A percentile compares a stretch with the other conserved stretches of the same genome.
These are phyloP conservation scores for Brassicogethes aeneus DNA, from an alignment of 2,888 invertebrate species.

Conservation along the genomic window DNA sequence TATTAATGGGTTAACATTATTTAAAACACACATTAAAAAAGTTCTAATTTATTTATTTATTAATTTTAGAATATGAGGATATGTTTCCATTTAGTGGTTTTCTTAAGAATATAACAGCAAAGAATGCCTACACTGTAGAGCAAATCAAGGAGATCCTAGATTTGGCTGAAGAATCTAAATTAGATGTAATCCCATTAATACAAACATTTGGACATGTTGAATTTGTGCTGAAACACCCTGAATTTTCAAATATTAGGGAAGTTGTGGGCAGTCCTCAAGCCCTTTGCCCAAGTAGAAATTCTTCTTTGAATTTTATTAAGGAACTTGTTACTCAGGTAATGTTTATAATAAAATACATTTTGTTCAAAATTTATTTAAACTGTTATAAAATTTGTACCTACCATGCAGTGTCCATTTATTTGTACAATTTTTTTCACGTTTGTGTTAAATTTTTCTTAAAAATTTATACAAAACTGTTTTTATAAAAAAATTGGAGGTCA, in stretches of 20 bases:
- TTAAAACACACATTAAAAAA: background rate
- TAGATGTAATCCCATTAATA: constrained; percentile 64
- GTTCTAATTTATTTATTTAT: too few relatives aligned
- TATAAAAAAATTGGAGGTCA: too few relatives aligned
- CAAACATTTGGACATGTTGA: constrained; percentile 74
- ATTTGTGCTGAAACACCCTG: constrained; percentile 58
- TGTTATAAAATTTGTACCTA: too few relatives aligned
- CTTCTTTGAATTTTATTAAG: constrained; percentile 51
- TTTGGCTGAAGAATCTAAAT: constrained; percentile 45
- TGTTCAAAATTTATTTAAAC: too few relatives aligned
- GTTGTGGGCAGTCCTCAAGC: constrained; percentile 59
- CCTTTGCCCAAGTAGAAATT: constrained; percentile 58
- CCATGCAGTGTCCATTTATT: too few relatives aligned
- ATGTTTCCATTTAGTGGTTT: constrained; percentile 66
- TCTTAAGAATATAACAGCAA: constrained; percentile 46
- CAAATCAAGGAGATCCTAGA: constrained; percentile 51
- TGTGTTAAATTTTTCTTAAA: too few relatives aligned
- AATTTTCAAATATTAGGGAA: constrained; percentile 55
- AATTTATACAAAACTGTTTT: too few relatives aligned
- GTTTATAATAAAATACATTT: constrained; percentile 2
- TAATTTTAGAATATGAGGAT: constrained; percentile 61
- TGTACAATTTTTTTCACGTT: too few relatives aligned
- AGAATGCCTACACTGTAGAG: constrained; percentile 50
- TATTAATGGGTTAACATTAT: constrained; percentile 39
- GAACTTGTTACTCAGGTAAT: constrained; percentile 59